Conservation (phyloP, 1,140 invertebrate genomes). For the Vanessa tameamea region DNA sequence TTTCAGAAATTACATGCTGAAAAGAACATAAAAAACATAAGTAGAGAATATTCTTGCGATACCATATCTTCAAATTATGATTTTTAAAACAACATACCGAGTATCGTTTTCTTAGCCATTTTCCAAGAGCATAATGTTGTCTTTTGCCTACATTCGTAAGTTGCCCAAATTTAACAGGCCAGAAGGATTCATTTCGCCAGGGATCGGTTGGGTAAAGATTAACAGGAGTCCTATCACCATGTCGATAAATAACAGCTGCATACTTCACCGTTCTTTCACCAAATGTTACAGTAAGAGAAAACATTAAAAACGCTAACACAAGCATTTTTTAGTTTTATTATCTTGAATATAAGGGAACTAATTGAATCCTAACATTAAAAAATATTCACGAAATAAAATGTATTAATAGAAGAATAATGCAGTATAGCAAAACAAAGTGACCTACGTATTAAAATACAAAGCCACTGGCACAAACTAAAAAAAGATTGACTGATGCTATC, state of each 20-base stretch:
- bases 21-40: conserved; percentile 28
- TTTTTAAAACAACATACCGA: conserved; percentile 49
- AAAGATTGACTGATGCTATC: too few species aligned
- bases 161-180: conserved; percentile 90
- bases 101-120: conserved; percentile 89
- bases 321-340: background rate
- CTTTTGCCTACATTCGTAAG: conserved; percentile 89
- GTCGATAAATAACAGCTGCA: conserved; percentile 84
- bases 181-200: conserved; percentile 84
- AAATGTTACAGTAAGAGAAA: conserved; percentile 15
- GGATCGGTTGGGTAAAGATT: conserved; percentile 89
- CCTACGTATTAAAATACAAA: too few species aligned
- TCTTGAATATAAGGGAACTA: too few species aligned
- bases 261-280: conserved; percentile 52
- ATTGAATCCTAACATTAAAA: too few species aligned
- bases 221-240: conserved; percentile 92
- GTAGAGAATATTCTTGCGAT: background rate
- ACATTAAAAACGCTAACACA: conserved; percentile 17
- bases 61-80: too few species aligned
- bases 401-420: too few species aligned
- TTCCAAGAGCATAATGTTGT: conserved; percentile 89
- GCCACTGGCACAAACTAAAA: too few species aligned
- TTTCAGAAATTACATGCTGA: conserved; percentile 76
- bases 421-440: too few species aligned
- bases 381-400: too few species aligned